These are phyloP conservation scores for Corbicula japonica DNA, from an alignment of 2,888 invertebrate genomes.

Conservation along the genomic window DNA sequence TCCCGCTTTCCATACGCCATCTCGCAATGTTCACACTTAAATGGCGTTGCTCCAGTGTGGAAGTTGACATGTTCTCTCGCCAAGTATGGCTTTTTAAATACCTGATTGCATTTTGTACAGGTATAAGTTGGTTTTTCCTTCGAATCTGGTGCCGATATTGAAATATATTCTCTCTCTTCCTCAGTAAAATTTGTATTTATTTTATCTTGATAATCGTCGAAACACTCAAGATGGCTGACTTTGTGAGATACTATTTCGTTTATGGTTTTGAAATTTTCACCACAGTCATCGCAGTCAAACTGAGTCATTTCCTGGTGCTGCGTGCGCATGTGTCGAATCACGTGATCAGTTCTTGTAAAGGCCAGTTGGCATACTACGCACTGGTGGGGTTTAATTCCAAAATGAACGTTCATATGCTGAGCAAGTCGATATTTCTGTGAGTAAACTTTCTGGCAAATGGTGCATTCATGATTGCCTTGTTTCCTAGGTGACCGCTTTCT, in stretches of 20 bases:
- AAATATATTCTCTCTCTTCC: slow-evolving; percentile 8
- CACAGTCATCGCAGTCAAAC: slow-evolving; percentile 43
- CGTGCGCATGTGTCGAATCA: slow-evolving; percentile 48
- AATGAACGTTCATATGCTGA: slow-evolving; percentile 45
- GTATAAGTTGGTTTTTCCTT: slow-evolving; percentile 11
- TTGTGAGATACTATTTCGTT: slow-evolving; percentile 48
- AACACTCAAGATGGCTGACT: slow-evolving; percentile 8
- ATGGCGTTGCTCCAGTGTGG: slow-evolving; percentile 42
- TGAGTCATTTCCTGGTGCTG: slow-evolving; percentile 30
- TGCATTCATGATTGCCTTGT: slow-evolving; percentile 27
- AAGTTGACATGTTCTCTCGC: slow-evolving; percentile 31
- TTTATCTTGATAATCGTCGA: background rate
- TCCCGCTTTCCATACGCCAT: slow-evolving; percentile 1
- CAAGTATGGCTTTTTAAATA: slow-evolving; percentile 24
- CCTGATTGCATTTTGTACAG: slow-evolving; percentile 17
- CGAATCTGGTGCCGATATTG: slow-evolving; percentile 1
- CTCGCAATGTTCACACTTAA: slow-evolving; percentile 31
- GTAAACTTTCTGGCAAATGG: slow-evolving; percentile 42
- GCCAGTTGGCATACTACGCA: slow-evolving; percentile 45
- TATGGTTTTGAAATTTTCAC: slow-evolving; percentile 25
- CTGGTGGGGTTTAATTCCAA: slow-evolving; percentile 27
- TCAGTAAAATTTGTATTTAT: slow-evolving; percentile 7
- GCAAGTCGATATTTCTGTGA: slow-evolving; percentile 32
- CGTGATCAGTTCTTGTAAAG: slow-evolving; percentile 46
- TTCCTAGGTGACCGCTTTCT: slow-evolving; percentile 1